These are phyloP conservation scores for Drosophila siamana DNA, from an alignment of 2,888 invertebrate species.

Conservation along the genomic window DNA sequence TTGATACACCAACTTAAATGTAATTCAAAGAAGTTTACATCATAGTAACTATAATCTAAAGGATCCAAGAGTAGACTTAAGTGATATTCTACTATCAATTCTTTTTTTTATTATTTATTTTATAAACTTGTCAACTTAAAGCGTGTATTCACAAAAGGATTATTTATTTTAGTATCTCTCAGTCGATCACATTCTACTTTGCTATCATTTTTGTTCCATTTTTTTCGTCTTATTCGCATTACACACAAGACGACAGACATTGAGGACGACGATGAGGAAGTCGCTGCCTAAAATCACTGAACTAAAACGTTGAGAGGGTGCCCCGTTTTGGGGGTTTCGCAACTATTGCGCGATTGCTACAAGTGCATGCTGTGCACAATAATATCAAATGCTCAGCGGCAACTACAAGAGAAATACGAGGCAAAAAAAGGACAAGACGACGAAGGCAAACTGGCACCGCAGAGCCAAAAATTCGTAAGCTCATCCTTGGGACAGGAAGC, in stretches of 20 bases:
- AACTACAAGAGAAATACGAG: slow-evolving; percentile 2
- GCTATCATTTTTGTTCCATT: no score
- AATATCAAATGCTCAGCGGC: slow-evolving; percentile 34
- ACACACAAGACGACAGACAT: slow-evolving; percentile 47
- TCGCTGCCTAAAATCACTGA: slow-evolving; percentile 78
- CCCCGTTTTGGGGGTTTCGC: slow-evolving; percentile 17
- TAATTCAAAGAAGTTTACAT: no score
- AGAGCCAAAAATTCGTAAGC: slow-evolving; percentile 27
- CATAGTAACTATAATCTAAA: no score
- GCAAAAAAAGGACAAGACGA: neutral
- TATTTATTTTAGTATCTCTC: no score
- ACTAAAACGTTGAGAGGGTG: slow-evolving; percentile 72
- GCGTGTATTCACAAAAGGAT: no score
- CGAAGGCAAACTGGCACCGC: slow-evolving; percentile 40
- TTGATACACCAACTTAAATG: no score
- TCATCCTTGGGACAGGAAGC: slow-evolving; percentile 68
- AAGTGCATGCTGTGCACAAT: slow-evolving; percentile 68
- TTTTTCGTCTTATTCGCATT: slow-evolving; percentile 17
- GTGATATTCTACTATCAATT: no score
- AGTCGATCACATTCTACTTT: no score
- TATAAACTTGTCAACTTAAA: no score
- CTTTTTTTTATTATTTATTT: no score
- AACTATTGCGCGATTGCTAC: slow-evolving; percentile 63
- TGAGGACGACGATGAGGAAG: slow-evolving; percentile 58
- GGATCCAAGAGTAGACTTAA: no score